Evolutionary conservation across 1,140 invertebrate genomes (phyloP).

Genomic region (Zaprionus lachaisei): DNA sequence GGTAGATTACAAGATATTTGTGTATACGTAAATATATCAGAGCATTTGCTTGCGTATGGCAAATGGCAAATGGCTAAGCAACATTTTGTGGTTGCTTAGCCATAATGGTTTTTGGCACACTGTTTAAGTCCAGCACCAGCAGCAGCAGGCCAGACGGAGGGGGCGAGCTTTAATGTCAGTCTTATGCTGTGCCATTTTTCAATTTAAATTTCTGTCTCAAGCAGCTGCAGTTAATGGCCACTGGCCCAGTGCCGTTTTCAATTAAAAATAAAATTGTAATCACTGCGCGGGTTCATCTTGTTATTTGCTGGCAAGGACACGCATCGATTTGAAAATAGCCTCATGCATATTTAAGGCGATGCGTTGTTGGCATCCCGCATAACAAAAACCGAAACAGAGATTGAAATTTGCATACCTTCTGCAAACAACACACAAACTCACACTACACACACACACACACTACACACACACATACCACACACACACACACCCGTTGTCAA

Average conservation of each 20-base stretch:
- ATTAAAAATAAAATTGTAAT: constrained; percentile 44
- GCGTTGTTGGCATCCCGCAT: not conserved
- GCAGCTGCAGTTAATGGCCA: constrained; percentile 60
- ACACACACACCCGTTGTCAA: constrained; percentile 50
- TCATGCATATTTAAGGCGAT: constrained; percentile 36
- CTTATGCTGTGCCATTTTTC: constrained; percentile 29
- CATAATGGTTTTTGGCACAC: constrained; percentile 36
- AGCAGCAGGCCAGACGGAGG: not conserved
- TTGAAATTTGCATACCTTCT: constrained; percentile 13
- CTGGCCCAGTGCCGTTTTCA: constrained; percentile 23
- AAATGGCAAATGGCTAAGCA: constrained; percentile 22
- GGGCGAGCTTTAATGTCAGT: constrained; percentile 26
- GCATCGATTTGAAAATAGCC: constrained; percentile 51
- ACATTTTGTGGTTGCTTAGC: constrained; percentile 36
- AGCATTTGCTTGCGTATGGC: constrained; percentile 13
- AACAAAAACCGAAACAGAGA: constrained; percentile 11
- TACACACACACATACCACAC: not conserved
- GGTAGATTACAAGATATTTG: constrained; percentile 12
- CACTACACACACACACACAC: not conserved
- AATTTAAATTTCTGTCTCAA: constrained; percentile 52
- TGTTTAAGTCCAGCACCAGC: constrained; percentile 8
- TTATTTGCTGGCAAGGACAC: constrained; percentile 47
- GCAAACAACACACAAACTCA: not conserved
- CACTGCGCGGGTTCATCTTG: constrained; percentile 9
- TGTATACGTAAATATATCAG: constrained; percentile 11